Evolutionary conservation across 2,797 vertebrate species (phyloP), one percentile per base, ranked within the genome.

Genomic region (Lepus townsendii): DNA sequence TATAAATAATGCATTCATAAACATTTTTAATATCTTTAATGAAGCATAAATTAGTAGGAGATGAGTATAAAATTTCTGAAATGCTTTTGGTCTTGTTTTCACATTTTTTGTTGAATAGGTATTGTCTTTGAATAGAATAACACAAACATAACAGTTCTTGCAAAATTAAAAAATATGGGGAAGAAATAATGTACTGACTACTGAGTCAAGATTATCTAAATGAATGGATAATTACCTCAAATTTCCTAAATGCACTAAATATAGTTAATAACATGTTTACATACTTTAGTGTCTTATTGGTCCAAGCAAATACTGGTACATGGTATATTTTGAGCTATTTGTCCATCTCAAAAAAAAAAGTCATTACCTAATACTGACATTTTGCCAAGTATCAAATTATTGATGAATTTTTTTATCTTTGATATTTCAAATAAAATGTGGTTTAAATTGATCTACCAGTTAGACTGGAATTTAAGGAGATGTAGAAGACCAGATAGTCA

Each of bases 391-490:
- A 83, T 95, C 35, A 71, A 76, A 66, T 90, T 90, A 91, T 75
- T 94, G 42, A 63, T 89, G 7, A 27, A 91, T 79, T 84, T 80
- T 87, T 93, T 76, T 88, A 47, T 87, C 83, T 80, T 89, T 93
- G 47, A 9, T 89, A 96, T 94, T 89, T 38, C 47, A 96, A 95
- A 83, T 17, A 95, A 94, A 96, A 73, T 91, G 66, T 84, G 26
- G n/a, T 90, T 91, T 50, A 90, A 88, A 93, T 93, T 83, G 90
- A 95, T 78, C 7, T 1, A 73, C 12, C 30, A 13, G 27, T 7
- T 60, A 65, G 7, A 47, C 0, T 90, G 73, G 20, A 79, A 79
- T 62, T 84, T 62, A 83, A 88, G 68, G 69, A 93, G 42, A 14
- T 71, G 16, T 66, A 11, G 35, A 82, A 85, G 16, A 47, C 9